Evolutionary conservation across 2,797 vertebrate species (phyloP), one percentile per base, ranked within the genome.

Genomic region (Aulostomus chinensis): DNA sequence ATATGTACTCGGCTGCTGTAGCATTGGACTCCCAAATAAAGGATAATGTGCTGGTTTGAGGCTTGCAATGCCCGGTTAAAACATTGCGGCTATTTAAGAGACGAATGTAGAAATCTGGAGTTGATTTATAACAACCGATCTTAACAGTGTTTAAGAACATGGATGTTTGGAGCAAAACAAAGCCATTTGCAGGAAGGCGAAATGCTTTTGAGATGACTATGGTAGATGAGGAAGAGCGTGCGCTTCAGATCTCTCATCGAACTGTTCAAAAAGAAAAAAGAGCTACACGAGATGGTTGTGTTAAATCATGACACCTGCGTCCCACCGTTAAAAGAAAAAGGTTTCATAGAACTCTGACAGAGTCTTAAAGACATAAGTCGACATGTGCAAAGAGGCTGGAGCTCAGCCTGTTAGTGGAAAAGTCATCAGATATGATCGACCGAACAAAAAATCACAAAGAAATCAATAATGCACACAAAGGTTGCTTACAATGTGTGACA

Each of bases 11-110:
- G 68, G 72, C 74, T 60, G 66, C 79, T 76, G 74, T 79, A 64
- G 68, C 54, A 43, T 58, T 41, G 58, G 50, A 72, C 69, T 76
- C 49, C 47, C 50, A 65, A 67, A 22, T 37, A 61, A 76, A 83
- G 56, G 57, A 78, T 65, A 66, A 86, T 64, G 85, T 88, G 87
- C 88, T 91, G 88, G 88, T 91, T 84, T 78, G 59, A 80, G 42
- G 78, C 78, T 64, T 42, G 28, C 55, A 55, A 56, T 58, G 66
- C 41, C 16, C 21, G 16, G 35, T 49, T 58, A 15, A 66, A 57
- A 45, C 72, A 70, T 33, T 43, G 80, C 78, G 71, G 75, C 67
- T 52, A 10, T 58, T 72, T 56, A 73, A 74, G 71, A 70, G 53
- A 73, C 42, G 13, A 2, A 28, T 28, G 24, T 31, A 16, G 46